phyloP scores from a whole-genome alignment of 2,888 invertebrate genomes.

The Brachypalpus laphriformis region DNA sequence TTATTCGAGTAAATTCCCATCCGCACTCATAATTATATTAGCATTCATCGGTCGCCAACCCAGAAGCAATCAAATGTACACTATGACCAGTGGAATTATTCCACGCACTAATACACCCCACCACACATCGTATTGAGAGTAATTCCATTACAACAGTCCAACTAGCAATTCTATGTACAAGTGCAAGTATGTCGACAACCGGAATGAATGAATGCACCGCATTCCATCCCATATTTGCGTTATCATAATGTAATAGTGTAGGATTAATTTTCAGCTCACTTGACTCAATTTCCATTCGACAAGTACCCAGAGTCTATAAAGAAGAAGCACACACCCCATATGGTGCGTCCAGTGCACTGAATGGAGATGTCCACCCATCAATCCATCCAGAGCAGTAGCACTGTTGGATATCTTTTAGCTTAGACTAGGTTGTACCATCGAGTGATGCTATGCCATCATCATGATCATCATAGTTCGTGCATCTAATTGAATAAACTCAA shows the following conservation, averaged over 20 bases:
- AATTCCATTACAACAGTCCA: slow-evolving; percentile 57
- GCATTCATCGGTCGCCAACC: slow-evolving; percentile 70
- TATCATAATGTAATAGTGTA: slow-evolving; percentile 65
- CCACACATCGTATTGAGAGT: slow-evolving; percentile 34
- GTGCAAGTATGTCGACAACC: slow-evolving; percentile 12
- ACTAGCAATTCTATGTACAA: slow-evolving; percentile 6
- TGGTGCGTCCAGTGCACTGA: slow-evolving; percentile 14
- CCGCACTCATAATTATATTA: slow-evolving; percentile 55
- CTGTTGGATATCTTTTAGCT: slow-evolving; percentile 25
- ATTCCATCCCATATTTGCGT: slow-evolving; percentile 63
- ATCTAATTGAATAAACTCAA: slow-evolving; percentile 62
- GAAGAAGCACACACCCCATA: slow-evolving; percentile 17
- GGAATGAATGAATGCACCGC: slow-evolving; percentile 49
- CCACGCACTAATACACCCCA: slow-evolving; percentile 44
- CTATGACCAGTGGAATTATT: slow-evolving; percentile 38
- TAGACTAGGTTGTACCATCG: slow-evolving; percentile 49
- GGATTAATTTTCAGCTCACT: slow-evolving; percentile 73
- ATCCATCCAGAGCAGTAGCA: neutral
- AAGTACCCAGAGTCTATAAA: slow-evolving; percentile 27
- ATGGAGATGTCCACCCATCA: slow-evolving; percentile 8
- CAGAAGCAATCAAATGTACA: slow-evolving; percentile 65
- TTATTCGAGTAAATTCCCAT: slow-evolving; percentile 50
- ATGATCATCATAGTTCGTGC: slow-evolving; percentile 35
- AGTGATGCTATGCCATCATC: slow-evolving; percentile 18
- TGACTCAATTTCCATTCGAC: slow-evolving; percentile 64